Base-by-base conservation (phyloP, 1,140 invertebrate species). In the Papilio aristodemus region DNA sequence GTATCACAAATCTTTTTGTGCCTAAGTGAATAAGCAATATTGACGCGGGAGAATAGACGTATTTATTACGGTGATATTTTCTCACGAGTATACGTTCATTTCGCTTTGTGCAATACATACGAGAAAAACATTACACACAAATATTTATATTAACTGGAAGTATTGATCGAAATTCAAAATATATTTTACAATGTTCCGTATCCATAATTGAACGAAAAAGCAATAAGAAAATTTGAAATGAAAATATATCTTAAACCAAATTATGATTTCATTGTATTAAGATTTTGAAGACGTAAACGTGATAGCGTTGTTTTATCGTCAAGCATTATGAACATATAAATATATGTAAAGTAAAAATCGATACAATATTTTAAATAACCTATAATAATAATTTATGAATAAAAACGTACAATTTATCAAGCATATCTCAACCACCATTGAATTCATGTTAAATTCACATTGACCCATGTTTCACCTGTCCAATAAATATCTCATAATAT, bases 31-130 rank as follows among this genome's bases (percentile, higher is more conserved):
- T 54, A 22, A 19, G 43, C 43, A 46, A 46, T 54, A 54, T 4
- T 25, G 46, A 19, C 46, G 22, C 43, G 19, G 19, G 17, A 46
- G n/a, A 46, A 54, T 54, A 54, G 46, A 54, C 10, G 22, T 54
- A 9, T 22, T 54, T 9, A 10, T 54, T 22, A 9, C 17, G 11
- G 8, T 11, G 0, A 2, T 17, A 19, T 19, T 22, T 10, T 1
- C 22, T 22, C 10, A 14, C 27, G 27, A 32, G 27, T 32, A 32
- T 32, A 32, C 27, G 6, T 32, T 32, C 27, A 6, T 32, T 6
- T 32, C 27, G 27, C 27, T 32, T 32, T 6, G 27, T 32, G 27
- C 27, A 32, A 32, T 32, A 32, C 27, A 6, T 32, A 6, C 27
- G 27, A 32, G 27, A 32, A 32, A 32, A 2, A 14, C 7, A 43